Percentiles rank a stretch among this genome's conserved stretches.
phyloP scores from a whole-genome alignment of 2,113 vertebrate species.

The Anguilla rostrata region DNA sequence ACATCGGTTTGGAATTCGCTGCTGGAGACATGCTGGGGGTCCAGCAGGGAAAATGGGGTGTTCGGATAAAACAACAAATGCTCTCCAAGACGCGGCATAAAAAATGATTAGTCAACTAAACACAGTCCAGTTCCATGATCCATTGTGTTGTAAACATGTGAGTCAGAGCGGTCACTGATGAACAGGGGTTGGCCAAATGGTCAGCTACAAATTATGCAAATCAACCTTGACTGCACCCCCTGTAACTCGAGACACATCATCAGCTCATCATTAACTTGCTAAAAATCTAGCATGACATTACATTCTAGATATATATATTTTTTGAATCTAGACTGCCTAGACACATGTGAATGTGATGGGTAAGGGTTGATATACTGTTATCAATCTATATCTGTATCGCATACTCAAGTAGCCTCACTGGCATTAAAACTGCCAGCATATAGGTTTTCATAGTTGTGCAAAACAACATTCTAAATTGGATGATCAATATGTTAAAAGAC shows the following conservation, averaged over 20 bases:
- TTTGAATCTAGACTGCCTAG: too few relatives aligned
- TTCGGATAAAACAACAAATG: constrained; percentile 19
- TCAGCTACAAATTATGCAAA: background rate
- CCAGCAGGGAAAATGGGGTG: constrained; percentile 6
- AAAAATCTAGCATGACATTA: too few relatives aligned
- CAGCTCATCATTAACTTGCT: background rate
- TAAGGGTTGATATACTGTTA: too few relatives aligned
- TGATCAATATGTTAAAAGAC: too few relatives aligned
- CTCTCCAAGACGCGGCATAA: background rate
- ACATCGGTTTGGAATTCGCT: constrained; percentile 1
- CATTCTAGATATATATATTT: too few relatives aligned
- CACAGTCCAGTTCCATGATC: background rate
- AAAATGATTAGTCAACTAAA: background rate
- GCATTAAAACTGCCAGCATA: too few relatives aligned
- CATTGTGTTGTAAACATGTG: background rate
- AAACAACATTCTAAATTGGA: too few relatives aligned
- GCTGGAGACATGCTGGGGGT: background rate
- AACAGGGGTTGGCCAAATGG: background rate
- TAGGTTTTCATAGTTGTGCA: too few relatives aligned
- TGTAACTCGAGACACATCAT: background rate
- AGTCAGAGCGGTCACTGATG: background rate
- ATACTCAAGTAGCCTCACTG: too few relatives aligned
- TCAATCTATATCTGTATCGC: too few relatives aligned
- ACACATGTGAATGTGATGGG: too few relatives aligned
- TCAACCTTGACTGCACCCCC: background rate